A percentile compares a stretch with the other conserved stretches of the same genome.
phyloP scores from a whole-genome alignment of 2,113 vertebrate genomes.

The Pycnonotus jocosus region DNA sequence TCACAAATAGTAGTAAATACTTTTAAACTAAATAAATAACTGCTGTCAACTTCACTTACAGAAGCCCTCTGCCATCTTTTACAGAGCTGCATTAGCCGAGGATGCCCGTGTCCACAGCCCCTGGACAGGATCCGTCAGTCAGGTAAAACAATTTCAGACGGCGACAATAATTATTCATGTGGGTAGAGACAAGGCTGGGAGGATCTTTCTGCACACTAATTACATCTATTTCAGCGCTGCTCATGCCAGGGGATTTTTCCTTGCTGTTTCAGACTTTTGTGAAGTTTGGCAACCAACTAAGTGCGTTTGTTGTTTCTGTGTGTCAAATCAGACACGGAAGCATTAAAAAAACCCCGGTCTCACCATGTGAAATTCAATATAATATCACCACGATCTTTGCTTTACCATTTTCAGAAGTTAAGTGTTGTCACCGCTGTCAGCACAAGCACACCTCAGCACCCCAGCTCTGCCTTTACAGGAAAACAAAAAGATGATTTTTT shows the following conservation, averaged over 20 bases:
- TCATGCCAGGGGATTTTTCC: constrained; percentile 8
- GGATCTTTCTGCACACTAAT: constrained; percentile 8
- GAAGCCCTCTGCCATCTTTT: constrained; percentile 71
- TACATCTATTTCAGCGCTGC: not conserved
- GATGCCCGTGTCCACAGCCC: constrained; percentile 3
- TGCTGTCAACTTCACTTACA: constrained; percentile 76
- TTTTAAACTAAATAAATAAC: constrained; percentile 82
- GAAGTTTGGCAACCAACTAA: not conserved
- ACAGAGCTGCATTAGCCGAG: constrained; percentile 54
- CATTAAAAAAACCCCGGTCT: not conserved
- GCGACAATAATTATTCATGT: not conserved
- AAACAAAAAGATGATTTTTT: constrained; percentile 2
- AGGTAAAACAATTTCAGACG: constrained; percentile 57
- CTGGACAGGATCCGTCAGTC: not conserved
- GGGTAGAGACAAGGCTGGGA: not conserved
- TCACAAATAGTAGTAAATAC: constrained; percentile 81
- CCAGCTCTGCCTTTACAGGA: constrained; percentile 52
- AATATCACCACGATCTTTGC: constrained; percentile 1
- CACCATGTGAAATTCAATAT: not conserved
- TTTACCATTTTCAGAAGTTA: constrained; percentile 15
- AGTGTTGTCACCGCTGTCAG: not conserved
- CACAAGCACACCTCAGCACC: constrained; percentile 21
- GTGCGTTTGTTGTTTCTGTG: not conserved
- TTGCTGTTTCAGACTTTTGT: constrained; percentile 22
- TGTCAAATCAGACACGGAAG: not conserved